Evolutionary conservation across 2,888 invertebrate genomes (phyloP), one percentile per base, ranked within the genome.

Genomic region (Spisula solida): DNA sequence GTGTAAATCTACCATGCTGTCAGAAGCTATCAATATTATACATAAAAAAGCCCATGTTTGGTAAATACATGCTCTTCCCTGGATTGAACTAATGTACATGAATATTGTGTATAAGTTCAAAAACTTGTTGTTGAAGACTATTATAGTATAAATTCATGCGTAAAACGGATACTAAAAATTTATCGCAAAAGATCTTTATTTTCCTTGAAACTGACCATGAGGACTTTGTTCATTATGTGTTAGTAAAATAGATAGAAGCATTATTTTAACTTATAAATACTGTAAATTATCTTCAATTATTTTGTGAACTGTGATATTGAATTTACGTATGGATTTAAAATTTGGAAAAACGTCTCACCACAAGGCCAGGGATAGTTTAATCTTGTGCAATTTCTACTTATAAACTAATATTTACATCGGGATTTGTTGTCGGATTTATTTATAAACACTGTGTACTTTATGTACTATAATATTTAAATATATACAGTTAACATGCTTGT

Each of bases 31-130:
- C 66, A 66, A 47, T 82, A 60, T 41, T 25, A 41, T 41, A 5
- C 8, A 8, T 41, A 82, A 66, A 56, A 66, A 47, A 70, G 48
- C 75, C 75, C 75, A 75, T 75, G 51, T 75, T 75, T 51, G 83
- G 83, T 70, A 29, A 83, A 83, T 75, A 75, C 75, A 83, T 70
- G 75, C 66, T 82, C 41, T 75, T 75, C 10, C 25, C 20, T 14
- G 34, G 82, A 66, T 66, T 66, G 66, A 82, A 75, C 51, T 25
- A 41, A 16, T 66, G 48, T 31, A 48, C 12, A 66, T 16, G 51
- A 47, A 41, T 75, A 75, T 12, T 75, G 31, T 75, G 34, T 34
- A 31, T 18, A 75, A 34, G 29, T 75, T 75, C 16, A 75, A 1
- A 34, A 34, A 31, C 75, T 34, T 34, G 29, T n/a, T 25, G 60